These are phyloP conservation scores for Diplazon laetatorius DNA, from an alignment of 2,888 invertebrate genomes.

Conservation along the genomic window DNA sequence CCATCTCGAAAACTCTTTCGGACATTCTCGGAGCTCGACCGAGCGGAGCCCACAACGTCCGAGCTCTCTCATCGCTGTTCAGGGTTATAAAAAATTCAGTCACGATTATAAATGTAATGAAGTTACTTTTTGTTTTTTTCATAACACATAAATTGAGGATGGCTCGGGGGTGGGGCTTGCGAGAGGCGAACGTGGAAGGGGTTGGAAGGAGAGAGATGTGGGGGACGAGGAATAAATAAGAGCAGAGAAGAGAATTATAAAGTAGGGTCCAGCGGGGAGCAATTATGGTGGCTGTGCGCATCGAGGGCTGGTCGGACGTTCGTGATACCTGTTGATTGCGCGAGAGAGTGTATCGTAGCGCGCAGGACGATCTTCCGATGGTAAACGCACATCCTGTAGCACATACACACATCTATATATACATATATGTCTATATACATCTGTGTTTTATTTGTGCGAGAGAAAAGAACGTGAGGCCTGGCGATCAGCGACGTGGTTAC, in stretches of 20 bases:
- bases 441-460: conserved; percentile 19
- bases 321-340: conserved; percentile 67
- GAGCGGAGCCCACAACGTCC: too few relatives aligned
- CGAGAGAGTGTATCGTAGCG: conserved; percentile 40
- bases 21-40: conserved; percentile 42
- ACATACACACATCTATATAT: not conserved
- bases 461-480: conserved; percentile 22
- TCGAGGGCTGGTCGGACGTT: conserved; percentile 59
- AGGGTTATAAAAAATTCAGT: conserved; percentile 58
- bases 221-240: conserved; percentile 14
- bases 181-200: too few relatives aligned
- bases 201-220: conserved; percentile 3
- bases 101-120: conserved; percentile 63
- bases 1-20: conserved; percentile 17
- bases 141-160: conserved; percentile 33
- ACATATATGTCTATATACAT: not conserved
- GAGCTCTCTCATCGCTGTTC: conserved; percentile 22
- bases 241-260: conserved; percentile 59
- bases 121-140: conserved; percentile 52
- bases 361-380: conserved; percentile 23
- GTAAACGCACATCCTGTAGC: conserved; percentile 36
- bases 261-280: conserved; percentile 60
- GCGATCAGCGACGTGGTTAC: conserved; percentile 32
- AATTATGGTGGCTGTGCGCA: conserved; percentile 61
- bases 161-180: too few relatives aligned